These are phyloP conservation scores for Desoria tigrina DNA, from an alignment of 2,888 invertebrate genomes.

Conservation along the genomic window DNA sequence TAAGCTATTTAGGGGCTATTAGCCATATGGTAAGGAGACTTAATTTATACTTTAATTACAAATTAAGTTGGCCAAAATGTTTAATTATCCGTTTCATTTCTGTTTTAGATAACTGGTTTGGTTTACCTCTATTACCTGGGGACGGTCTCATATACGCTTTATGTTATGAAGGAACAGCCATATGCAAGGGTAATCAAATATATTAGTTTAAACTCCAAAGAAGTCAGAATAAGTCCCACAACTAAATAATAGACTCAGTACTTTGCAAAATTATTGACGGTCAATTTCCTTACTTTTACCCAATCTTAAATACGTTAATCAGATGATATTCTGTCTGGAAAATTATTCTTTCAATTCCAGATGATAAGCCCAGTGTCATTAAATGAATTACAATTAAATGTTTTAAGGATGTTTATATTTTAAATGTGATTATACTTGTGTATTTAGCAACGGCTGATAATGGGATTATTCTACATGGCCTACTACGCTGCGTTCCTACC, in stretches of 20 bases:
- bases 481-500: constrained; percentile 44
- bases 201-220: too few relatives aligned
- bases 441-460: constrained; percentile 31
- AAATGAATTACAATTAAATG: not conserved
- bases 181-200: not conserved
- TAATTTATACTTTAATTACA: constrained; percentile 2
- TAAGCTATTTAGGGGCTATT: constrained; percentile 32
- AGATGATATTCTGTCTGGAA: too few relatives aligned
- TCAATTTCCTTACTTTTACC: too few relatives aligned
- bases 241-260: too few relatives aligned
- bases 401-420: not conserved
- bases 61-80: not conserved
- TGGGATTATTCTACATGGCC: constrained; percentile 43
- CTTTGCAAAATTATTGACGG: too few relatives aligned
- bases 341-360: too few relatives aligned
- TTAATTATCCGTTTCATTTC: not conserved
- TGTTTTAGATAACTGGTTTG: constrained; percentile 29
- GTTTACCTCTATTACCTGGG: constrained; percentile 37
- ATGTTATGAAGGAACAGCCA: constrained; percentile 1
- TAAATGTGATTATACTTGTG: constrained; percentile 4
- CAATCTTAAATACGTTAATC: too few relatives aligned
- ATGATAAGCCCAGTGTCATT: too few relatives aligned
- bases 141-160: constrained; percentile 25
- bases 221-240: too few relatives aligned
- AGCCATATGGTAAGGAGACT: constrained; percentile 34